Conservation (phyloP, 2,888 invertebrate species). For the Liodrosophila aerea region DNA sequence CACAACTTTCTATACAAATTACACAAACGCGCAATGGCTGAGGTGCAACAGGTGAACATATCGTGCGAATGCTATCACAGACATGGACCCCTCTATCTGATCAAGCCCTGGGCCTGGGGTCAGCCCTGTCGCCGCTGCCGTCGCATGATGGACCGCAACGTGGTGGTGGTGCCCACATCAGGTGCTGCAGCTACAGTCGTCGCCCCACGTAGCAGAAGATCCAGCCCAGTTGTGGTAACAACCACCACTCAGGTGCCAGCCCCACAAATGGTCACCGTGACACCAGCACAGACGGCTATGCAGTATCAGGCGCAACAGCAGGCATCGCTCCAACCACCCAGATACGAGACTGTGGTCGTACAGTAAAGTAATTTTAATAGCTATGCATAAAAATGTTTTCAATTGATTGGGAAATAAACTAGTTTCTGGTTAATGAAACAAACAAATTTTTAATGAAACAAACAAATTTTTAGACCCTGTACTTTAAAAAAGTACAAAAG, state of each 20-base stretch:
- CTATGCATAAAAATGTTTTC: background rate
- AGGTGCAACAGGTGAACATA: conserved; percentile 56
- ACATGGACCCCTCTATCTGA: conserved; percentile 41
- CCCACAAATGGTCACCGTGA: conserved; percentile 23
- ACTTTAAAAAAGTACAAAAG: too few species aligned
- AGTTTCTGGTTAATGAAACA: too few species aligned
- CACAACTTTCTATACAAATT: background rate
- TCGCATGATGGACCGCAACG: conserved; percentile 60
- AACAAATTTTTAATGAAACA: too few species aligned
- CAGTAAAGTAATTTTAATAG: conserved; percentile 12
- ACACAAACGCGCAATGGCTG: conserved; percentile 49
- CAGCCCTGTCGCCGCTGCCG: conserved; percentile 65
- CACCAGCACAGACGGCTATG: conserved; percentile 34
- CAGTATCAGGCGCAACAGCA: conserved; percentile 13
- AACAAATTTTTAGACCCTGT: too few species aligned
- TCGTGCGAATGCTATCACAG: conserved; percentile 66
- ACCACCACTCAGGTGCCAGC: conserved; percentile 22
- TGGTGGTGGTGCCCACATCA: conserved; percentile 52
- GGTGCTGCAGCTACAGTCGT: conserved; percentile 20
- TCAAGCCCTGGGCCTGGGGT: conserved; percentile 52
- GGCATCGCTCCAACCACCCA: conserved; percentile 46
- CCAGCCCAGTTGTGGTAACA: conserved; percentile 22
- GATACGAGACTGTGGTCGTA: conserved; percentile 33
- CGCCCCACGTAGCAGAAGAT: background rate
- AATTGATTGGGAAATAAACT: background rate